A percentile compares a stretch with the other conserved stretches of the same genome.
Conservation (phyloP, 2,797 vertebrate genomes). For the Sebastes melanostomus region DNA sequence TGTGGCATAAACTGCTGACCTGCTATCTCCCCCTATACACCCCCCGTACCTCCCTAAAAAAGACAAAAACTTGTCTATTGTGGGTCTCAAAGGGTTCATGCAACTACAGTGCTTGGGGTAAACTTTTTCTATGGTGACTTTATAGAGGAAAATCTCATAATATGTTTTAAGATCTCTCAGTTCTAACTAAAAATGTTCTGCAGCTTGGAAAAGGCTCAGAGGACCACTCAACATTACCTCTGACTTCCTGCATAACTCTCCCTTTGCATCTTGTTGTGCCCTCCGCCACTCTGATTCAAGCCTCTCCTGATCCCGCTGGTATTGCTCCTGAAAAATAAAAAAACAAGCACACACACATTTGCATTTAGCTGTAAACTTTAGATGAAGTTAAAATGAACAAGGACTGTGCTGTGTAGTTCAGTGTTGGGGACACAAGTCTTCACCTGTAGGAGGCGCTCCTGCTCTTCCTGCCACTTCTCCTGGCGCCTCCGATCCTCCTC, state of each 20-base stretch:
- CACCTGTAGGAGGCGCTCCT: conserved; percentile 95
- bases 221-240: conserved; percentile 77
- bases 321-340: conserved; percentile 86
- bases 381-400: background rate
- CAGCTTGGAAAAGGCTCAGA: background rate
- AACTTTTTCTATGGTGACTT: background rate
- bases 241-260: conserved; percentile 76
- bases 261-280: conserved; percentile 86
- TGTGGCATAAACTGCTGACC: too few relatives aligned
- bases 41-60: too few relatives aligned
- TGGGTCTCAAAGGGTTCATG: background rate
- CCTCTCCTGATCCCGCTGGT: conserved; percentile 89
- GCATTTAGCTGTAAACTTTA: background rate
- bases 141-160: background rate
- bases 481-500: conserved; percentile 91
- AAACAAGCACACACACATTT: background rate
- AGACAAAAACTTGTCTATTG: too few relatives aligned
- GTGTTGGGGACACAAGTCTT: background rate
- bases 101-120: too few relatives aligned
- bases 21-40: too few relatives aligned
- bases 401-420: background rate
- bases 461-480: conserved; percentile 96
- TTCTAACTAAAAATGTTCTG: background rate
- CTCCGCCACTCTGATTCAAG: conserved; percentile 90
- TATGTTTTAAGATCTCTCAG: background rate